Base-by-base conservation (phyloP, 2,113 vertebrate genomes). In the Struthio camelus region DNA sequence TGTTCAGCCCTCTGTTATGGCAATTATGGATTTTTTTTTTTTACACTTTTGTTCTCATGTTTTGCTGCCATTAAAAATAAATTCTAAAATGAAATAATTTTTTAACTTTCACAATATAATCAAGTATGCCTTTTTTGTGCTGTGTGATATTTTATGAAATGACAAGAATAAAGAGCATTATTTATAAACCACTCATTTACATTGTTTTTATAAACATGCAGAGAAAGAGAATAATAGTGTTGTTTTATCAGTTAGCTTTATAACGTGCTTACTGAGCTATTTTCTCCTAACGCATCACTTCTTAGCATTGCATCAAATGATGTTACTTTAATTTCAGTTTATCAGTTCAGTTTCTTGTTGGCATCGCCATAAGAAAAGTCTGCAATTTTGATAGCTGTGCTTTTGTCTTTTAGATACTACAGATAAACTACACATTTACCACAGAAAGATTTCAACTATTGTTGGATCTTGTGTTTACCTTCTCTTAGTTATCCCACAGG, bases 281-380 rank as follows among this genome's bases (percentile, higher is more conserved):
- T 83, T 95, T 71, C 2, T 22, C 36, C 13, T 79, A 76, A 76
- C 32, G 48, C 19, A 42, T 51, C 18, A n/a, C 20, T 81, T 85
- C n/a, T 6, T 34, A 77, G 4, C 42, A 61, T 5, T 61, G 2
- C 8, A 32, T 38, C 1, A 22, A 61, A 56, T 64, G 25, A 19
- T 32, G 66, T 10, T 69, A 34, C 3, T 59, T 71, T 87, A 38
- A 64, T 91, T 94, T 87, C 61, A 79, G 19, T 30, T 23, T 75
- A 4, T 51, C 23, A 10, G 11, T 77, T 89, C 28, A 66, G 36
- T 32, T 90, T 89, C 10, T 50, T 36, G 12, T 18, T 58, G 50
- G 9, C 16, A 72, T 18, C 22, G 27, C 24, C 8, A 20, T 46
- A 48, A 0, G 0, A 44, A 46, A 76, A n/a, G 8, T 15, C 58